Percentiles rank a stretch among this genome's conserved stretches.
Evolutionary conservation across 2,888 invertebrate species (phyloP).

Genomic region (Coleophora flavipennella): DNA sequence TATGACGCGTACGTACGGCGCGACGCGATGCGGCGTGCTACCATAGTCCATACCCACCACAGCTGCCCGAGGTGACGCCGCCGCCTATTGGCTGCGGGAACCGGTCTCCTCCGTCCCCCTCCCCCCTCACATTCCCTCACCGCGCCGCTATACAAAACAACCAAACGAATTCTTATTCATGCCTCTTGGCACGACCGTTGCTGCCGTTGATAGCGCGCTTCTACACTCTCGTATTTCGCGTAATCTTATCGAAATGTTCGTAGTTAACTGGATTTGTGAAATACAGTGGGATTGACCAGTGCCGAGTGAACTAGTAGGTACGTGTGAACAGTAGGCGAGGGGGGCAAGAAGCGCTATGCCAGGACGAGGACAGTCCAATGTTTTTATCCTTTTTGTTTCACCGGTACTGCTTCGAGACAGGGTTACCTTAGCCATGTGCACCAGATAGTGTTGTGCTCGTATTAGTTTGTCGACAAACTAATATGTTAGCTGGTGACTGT

Average conservation of each 20-base stretch:
- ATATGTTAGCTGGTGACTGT: constrained; percentile 52
- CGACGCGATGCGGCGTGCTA: constrained; percentile 29
- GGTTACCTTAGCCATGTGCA: constrained; percentile 62
- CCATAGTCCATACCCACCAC: constrained; percentile 36
- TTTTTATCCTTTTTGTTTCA: constrained; percentile 64
- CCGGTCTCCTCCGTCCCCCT: constrained; percentile 51
- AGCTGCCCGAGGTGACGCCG: constrained; percentile 59
- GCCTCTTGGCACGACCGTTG: constrained; percentile 63
- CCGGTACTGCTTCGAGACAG: constrained; percentile 51
- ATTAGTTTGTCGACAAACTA: constrained; percentile 66
- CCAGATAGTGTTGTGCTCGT: constrained; percentile 63
- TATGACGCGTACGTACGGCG: no score
- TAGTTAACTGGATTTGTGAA: constrained; percentile 37
- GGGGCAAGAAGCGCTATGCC: constrained; percentile 41
- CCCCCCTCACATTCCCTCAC: constrained; percentile 29
- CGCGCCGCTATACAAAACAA: constrained; percentile 52
- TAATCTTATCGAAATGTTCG: constrained; percentile 67
- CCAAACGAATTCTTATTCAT: constrained; percentile 69
- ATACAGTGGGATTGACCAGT: constrained; percentile 7
- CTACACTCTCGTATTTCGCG: constrained; percentile 55
- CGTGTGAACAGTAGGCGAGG: constrained; percentile 18
- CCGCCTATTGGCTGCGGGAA: constrained; percentile 57
- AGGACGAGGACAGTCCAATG: constrained; percentile 44
- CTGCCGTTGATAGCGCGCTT: constrained; percentile 54
- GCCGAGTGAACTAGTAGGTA: constrained; percentile 13